phyloP scores from a whole-genome alignment of 1,140 invertebrate genomes.

The Acromyrmex heyeri region DNA sequence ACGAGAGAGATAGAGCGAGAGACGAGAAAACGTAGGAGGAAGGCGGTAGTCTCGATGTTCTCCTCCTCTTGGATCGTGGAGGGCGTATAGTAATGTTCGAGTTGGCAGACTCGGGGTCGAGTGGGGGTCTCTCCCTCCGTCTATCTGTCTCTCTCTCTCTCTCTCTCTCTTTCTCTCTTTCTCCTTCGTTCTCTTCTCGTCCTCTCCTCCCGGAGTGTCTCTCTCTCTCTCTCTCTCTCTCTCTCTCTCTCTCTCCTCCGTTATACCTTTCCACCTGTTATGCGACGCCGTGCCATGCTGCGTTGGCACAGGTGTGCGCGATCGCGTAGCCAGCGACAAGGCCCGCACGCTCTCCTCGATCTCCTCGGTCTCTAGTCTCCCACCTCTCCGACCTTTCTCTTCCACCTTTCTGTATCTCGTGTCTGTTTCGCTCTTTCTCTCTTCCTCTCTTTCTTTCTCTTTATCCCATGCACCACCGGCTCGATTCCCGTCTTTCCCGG shows the following conservation, averaged over 20 bases:
- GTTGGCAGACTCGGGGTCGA: slow-evolving; percentile 77
- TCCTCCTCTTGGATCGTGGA: slow-evolving; percentile 83
- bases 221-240: slow-evolving; percentile 65
- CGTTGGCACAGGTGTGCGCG: slow-evolving; percentile 80
- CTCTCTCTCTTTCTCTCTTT: slow-evolving; percentile 46
- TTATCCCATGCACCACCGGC: slow-evolving; percentile 24
- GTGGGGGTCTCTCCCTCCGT: slow-evolving; percentile 78
- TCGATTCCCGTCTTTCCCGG: slow-evolving; percentile 49
- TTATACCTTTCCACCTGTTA: slow-evolving; percentile 84
- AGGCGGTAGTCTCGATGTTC: slow-evolving; percentile 84
- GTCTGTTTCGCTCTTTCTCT: background rate
- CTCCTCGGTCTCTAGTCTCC: slow-evolving; percentile 57
- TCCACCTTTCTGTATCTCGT: slow-evolving; percentile 46
- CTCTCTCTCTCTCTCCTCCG: slow-evolving; percentile 57
- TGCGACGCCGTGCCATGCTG: slow-evolving; percentile 80
- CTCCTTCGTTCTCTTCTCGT: slow-evolving; percentile 49
- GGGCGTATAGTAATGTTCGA: slow-evolving; percentile 85
- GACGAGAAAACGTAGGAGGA: slow-evolving; percentile 79
- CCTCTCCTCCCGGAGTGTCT: slow-evolving; percentile 59
- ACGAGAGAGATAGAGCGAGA: slow-evolving; percentile 53
- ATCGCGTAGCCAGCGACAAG: slow-evolving; percentile 62
- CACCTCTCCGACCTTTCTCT: slow-evolving; percentile 55
- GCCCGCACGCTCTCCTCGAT: slow-evolving; percentile 58
- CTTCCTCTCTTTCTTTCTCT: slow-evolving; percentile 19
- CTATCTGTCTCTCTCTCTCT: slow-evolving; percentile 38